These are phyloP conservation scores for Branchinecta sandiegonensis DNA, from an alignment of 2,888 invertebrate genomes.

Conservation along the genomic window DNA sequence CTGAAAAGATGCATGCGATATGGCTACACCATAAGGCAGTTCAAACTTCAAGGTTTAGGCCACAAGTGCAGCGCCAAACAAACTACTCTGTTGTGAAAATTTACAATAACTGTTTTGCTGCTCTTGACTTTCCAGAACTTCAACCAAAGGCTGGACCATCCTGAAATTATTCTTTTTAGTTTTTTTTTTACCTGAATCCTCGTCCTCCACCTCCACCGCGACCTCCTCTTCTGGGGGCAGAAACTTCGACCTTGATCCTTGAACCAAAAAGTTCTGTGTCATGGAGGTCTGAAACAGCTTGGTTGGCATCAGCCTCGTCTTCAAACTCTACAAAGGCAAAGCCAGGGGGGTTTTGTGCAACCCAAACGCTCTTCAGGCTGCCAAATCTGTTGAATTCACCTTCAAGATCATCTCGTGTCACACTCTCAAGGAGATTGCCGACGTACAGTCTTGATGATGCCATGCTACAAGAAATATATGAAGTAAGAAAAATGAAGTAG, in stretches of 20 bases:
- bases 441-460: not conserved
- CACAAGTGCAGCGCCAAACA: too few species aligned
- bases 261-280: not conserved
- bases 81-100: too few species aligned
- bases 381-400: slow-evolving; percentile 10
- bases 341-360: slow-evolving; percentile 7
- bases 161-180: too few species aligned
- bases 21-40: too few species aligned
- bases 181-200: not conserved
- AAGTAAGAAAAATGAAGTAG: too few species aligned
- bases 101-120: too few species aligned
- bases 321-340: slow-evolving; percentile 12
- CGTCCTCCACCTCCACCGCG: slow-evolving; percentile 12
- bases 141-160: too few species aligned
- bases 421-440: slow-evolving; percentile 2
- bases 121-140: too few species aligned
- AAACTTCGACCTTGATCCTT: slow-evolving; percentile 14
- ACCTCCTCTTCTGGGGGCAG: slow-evolving; percentile 7
- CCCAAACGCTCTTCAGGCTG: not conserved
- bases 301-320: not conserved
- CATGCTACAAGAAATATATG: not conserved
- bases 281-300: slow-evolving; percentile 11
- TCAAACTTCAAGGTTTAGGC: too few species aligned
- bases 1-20: too few species aligned
- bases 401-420: slow-evolving; percentile 6